Percentiles rank a stretch among this genome's conserved stretches.
Evolutionary conservation across 1,140 invertebrate species (phyloP).

Genomic region (Radopholus similis): DNA sequence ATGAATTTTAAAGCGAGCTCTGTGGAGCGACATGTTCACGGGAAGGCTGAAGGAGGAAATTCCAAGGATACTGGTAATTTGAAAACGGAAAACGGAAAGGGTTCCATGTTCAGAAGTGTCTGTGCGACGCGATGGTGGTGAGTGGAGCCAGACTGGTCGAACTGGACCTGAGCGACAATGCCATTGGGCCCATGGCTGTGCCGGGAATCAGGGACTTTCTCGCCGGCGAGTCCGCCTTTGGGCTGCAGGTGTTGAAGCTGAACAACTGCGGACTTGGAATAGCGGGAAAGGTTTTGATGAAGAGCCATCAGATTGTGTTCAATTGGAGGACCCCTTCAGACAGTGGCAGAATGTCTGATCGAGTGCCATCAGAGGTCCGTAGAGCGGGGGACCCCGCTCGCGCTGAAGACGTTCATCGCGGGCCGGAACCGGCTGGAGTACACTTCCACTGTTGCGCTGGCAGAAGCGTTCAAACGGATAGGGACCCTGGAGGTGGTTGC

Average conservation of each 20-base stretch:
- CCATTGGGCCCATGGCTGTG: conserved; percentile 91
- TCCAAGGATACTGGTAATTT: conserved; percentile 75
- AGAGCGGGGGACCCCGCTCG: conserved; percentile 67
- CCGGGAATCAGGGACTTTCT: conserved; percentile 80
- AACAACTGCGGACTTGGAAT: conserved; percentile 93
- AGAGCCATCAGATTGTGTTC: conserved; percentile 2
- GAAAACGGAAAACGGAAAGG: background rate
- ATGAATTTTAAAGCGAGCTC: conserved; percentile 31
- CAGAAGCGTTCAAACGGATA: conserved; percentile 78
- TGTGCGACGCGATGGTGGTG: conserved; percentile 76
- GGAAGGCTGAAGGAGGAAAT: conserved; percentile 89
- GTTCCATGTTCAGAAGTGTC: conserved; percentile 65
- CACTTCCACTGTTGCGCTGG: conserved; percentile 77
- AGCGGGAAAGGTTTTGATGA: conserved; percentile 72
- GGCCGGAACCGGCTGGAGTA: conserved; percentile 92
- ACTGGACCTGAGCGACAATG: conserved; percentile 94
- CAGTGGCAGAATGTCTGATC: conserved; percentile 75
- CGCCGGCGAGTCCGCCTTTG: conserved; percentile 76
- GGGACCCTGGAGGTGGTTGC: conserved; percentile 71
- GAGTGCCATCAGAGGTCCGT: conserved; percentile 71
- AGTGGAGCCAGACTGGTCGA: conserved; percentile 76
- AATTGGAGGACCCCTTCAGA: conserved; percentile 59
- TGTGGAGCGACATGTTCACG: conserved; percentile 93
- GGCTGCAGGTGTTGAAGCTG: conserved; percentile 73
- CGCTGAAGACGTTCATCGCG: conserved; percentile 79